These are phyloP conservation scores for Mastacembelus armatus DNA, from an alignment of 2,797 vertebrate species.

Conservation along the genomic window DNA sequence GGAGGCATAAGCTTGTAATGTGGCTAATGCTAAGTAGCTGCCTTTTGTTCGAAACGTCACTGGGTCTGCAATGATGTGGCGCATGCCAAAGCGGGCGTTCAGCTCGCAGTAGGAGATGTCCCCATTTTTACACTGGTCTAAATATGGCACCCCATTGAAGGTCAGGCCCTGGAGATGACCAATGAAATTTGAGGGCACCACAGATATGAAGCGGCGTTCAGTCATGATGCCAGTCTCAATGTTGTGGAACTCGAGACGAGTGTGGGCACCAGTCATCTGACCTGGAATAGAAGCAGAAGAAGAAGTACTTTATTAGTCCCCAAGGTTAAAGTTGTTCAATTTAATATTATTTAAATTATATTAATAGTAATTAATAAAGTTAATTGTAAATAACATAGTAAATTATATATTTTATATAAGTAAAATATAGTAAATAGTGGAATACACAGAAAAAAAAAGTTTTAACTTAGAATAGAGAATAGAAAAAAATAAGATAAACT, in stretches of 20 bases:
- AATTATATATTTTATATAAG: too few species aligned
- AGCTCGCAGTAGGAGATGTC: conserved; percentile 96
- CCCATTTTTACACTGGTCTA: conserved; percentile 95
- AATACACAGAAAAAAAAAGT: not conserved
- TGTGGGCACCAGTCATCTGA: conserved; percentile 94
- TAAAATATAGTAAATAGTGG: too few species aligned
- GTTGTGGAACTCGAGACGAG: conserved; percentile 94
- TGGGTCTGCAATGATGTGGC: conserved; percentile 92
- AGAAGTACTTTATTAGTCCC: too few species aligned
- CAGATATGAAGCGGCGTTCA: conserved; percentile 91
- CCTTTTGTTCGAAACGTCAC: conserved; percentile 92
- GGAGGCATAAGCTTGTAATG: conserved; percentile 92
- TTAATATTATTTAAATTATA: too few species aligned
- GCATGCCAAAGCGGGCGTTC: conserved; percentile 93
- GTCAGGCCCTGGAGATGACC: conserved; percentile 92
- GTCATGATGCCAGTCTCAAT: conserved; percentile 98
- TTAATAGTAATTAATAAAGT: too few species aligned
- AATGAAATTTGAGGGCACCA: conserved; percentile 94
- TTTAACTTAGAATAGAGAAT: not conserved
- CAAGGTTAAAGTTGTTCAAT: too few species aligned
- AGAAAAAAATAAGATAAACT: too few species aligned
- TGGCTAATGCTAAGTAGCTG: conserved; percentile 91
- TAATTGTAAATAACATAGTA: too few species aligned
- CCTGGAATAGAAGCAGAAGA: conserved; percentile 85
- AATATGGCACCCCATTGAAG: conserved; percentile 92